Conservation (phyloP, 2,797 vertebrate genomes). For the Myiotriccus ornatus region DNA sequence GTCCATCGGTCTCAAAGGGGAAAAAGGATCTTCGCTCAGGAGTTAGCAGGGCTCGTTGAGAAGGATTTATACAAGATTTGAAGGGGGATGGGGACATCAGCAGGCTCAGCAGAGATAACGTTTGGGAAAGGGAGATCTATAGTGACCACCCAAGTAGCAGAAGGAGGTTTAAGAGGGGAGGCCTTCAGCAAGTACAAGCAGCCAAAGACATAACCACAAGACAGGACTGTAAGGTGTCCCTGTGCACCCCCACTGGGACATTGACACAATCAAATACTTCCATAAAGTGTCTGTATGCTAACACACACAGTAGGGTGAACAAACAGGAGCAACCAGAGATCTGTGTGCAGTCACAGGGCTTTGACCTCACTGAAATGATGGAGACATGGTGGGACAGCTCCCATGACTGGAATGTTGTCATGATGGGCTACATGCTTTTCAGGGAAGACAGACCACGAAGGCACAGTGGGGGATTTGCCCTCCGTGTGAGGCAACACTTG, state of each 20-base stretch:
- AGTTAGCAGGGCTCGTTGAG: background rate
- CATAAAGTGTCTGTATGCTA: background rate
- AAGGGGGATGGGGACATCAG: background rate
- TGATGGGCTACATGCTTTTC: background rate
- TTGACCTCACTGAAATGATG: background rate
- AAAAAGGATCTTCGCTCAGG: background rate
- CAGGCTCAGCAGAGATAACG: background rate
- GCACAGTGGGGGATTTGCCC: background rate
- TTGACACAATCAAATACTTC: no score
- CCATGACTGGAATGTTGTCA: background rate
- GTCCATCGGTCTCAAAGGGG: background rate
- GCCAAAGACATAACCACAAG: background rate
- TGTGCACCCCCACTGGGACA: background rate
- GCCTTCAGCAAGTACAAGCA: background rate
- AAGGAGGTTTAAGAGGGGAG: background rate
- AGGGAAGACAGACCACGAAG: background rate
- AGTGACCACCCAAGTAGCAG: background rate
- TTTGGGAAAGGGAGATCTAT: background rate
- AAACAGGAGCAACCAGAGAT: no score
- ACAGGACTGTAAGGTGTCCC: background rate
- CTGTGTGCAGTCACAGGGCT: background rate
- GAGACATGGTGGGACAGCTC: background rate
- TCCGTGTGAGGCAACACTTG: background rate
- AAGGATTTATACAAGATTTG: background rate
- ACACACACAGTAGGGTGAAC: background rate